Evolutionary conservation across 2,888 invertebrate genomes (phyloP).

Genomic region (Melanostoma mellinum): DNA sequence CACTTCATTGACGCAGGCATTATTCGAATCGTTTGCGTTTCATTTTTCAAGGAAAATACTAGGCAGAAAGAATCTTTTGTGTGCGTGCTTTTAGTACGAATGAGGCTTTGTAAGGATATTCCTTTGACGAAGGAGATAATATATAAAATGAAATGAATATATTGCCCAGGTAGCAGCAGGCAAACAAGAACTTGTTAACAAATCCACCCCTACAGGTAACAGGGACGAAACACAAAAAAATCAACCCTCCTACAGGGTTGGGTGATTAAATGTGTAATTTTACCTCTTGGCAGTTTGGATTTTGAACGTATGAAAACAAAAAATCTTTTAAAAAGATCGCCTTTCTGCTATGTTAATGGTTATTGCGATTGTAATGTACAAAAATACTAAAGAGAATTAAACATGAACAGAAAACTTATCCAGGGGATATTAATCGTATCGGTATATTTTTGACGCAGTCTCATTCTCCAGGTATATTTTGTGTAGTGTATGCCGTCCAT

Average conservation of each 20-base stretch:
- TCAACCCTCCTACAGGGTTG: neutral
- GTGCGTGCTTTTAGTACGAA: neutral
- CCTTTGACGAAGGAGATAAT: neutral
- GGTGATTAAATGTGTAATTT: constrained; percentile 37
- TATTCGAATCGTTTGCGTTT: constrained; percentile 38
- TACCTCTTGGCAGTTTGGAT: constrained; percentile 38
- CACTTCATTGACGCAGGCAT: constrained; percentile 37
- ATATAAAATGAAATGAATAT: neutral
- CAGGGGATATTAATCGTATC: no score
- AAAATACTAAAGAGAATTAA: no score
- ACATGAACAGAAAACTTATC: no score
- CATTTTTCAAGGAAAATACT: constrained; percentile 4
- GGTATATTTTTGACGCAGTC: no score
- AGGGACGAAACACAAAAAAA: no score
- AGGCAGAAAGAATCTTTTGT: neutral
- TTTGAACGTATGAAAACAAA: no score
- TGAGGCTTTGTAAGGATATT: neutral
- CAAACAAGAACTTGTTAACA: neutral
- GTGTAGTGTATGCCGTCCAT: neutral
- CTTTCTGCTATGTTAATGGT: neutral
- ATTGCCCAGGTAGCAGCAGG: neutral
- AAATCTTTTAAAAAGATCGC: no score
- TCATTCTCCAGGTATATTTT: no score
- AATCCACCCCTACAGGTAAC: neutral
- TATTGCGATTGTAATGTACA: neutral